Evolutionary conservation across 2,888 invertebrate genomes (phyloP).

Genomic region (Trachelus troglodyta): DNA sequence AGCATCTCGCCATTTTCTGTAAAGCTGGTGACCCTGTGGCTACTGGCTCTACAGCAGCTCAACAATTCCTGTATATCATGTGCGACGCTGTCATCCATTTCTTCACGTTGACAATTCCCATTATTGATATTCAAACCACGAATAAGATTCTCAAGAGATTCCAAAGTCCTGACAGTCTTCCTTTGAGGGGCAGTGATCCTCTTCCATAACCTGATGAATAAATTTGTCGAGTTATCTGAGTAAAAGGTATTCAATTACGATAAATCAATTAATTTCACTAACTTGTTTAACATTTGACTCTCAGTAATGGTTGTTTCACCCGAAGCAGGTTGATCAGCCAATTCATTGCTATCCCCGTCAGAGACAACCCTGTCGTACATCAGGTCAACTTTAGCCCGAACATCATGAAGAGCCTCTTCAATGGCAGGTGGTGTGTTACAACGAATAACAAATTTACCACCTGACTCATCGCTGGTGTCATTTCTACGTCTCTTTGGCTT

Average conservation of each 20-base stretch:
- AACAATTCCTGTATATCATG: slow-evolving; percentile 34
- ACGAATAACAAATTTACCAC: slow-evolving; percentile 50
- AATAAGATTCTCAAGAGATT: slow-evolving; percentile 53
- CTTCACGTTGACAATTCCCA: not conserved
- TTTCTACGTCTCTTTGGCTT: slow-evolving; percentile 29
- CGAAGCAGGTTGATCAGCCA: slow-evolving; percentile 17
- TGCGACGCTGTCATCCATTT: slow-evolving; percentile 10
- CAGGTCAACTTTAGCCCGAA: slow-evolving; percentile 64
- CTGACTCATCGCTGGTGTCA: slow-evolving; percentile 33
- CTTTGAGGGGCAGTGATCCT: slow-evolving; percentile 48
- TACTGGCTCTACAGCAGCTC: slow-evolving; percentile 50
- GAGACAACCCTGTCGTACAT: slow-evolving; percentile 57
- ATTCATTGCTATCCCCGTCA: slow-evolving; percentile 17
- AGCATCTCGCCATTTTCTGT: slow-evolving; percentile 57
- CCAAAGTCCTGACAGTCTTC: slow-evolving; percentile 51
- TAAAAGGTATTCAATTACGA: not conserved
- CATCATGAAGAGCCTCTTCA: slow-evolving; percentile 61
- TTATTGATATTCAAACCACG: slow-evolving; percentile 11
- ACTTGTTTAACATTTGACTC: slow-evolving; percentile 28
- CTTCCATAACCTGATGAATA: slow-evolving; percentile 42
- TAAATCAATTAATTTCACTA: not conserved
- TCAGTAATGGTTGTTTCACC: slow-evolving; percentile 16
- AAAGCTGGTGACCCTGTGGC: slow-evolving; percentile 54
- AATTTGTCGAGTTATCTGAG: slow-evolving; percentile 21
- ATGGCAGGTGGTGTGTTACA: slow-evolving; percentile 56